These are phyloP conservation scores for Polymixis flavicincta DNA, from an alignment of 2,888 invertebrate species.

Conservation along the genomic window DNA sequence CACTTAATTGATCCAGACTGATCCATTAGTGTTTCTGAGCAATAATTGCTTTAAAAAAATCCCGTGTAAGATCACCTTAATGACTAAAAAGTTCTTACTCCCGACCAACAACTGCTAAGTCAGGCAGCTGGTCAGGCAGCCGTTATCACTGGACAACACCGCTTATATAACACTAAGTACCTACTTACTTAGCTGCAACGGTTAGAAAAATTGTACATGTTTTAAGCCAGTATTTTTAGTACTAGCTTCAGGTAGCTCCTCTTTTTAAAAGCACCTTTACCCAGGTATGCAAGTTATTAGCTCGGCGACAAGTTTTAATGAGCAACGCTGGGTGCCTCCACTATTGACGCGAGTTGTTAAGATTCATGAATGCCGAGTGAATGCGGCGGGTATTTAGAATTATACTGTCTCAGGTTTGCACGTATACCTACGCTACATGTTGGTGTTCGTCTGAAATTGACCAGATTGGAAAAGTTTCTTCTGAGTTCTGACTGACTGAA, in stretches of 20 bases:
- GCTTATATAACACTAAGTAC: too few species aligned
- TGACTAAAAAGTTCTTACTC: too few species aligned
- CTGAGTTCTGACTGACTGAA: too few species aligned
- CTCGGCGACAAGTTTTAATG: slow-evolving; percentile 66
- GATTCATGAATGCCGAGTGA: slow-evolving; percentile 53
- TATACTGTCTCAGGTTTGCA: slow-evolving; percentile 7
- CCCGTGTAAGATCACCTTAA: too few species aligned
- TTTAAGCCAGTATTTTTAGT: background rate
- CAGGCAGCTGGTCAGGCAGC: too few species aligned
- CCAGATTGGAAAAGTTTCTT: background rate
- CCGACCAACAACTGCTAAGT: too few species aligned
- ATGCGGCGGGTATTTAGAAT: slow-evolving; percentile 28
- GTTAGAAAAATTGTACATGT: too few species aligned
- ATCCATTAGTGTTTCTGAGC: too few species aligned
- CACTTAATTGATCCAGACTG: too few species aligned
- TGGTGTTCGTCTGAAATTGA: background rate
- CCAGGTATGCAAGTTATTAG: slow-evolving; percentile 68
- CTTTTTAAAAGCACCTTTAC: slow-evolving; percentile 36
- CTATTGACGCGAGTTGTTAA: slow-evolving; percentile 60
- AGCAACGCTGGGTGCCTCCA: slow-evolving; percentile 53
- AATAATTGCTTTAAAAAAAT: too few species aligned
- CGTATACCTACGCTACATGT: background rate
- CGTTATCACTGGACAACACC: too few species aligned
- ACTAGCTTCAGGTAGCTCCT: background rate
- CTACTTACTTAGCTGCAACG: background rate